Percentiles rank a stretch among this genome's conserved stretches.
Evolutionary conservation across 2,797 vertebrate species (phyloP).

Genomic region (Dipus sagitta): DNA sequence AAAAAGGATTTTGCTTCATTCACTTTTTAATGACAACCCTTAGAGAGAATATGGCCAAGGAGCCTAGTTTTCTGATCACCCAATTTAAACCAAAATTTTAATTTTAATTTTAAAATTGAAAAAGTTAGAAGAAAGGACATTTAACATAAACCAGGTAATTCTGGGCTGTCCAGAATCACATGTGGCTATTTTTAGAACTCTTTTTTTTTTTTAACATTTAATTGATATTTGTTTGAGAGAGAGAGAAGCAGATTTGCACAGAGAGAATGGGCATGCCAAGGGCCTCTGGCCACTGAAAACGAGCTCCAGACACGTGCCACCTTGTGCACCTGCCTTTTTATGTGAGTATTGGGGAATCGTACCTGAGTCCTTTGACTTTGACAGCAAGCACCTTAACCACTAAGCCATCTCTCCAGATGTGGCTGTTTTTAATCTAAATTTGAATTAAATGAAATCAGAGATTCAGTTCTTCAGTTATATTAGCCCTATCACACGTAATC

Average conservation of each 20-base stretch:
- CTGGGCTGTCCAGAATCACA: not conserved
- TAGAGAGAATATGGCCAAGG: conserved; percentile 40
- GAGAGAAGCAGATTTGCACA: no score
- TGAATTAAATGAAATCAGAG: conserved; percentile 30
- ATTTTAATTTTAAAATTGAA: not conserved
- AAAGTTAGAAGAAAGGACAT: conserved; percentile 52
- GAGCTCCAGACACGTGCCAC: no score
- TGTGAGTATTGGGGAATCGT: no score
- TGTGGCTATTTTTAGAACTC: conserved; percentile 12
- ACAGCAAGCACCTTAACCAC: no score
- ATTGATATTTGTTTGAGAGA: no score
- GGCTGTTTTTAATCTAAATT: conserved; percentile 50
- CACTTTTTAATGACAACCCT: not conserved
- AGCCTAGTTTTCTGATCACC: conserved; percentile 54
- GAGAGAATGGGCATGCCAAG: no score
- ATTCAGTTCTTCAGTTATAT: not conserved
- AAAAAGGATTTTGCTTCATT: conserved; percentile 52
- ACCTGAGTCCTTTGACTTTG: no score
- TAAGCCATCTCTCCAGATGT: not conserved
- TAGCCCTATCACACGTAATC: conserved; percentile 2
- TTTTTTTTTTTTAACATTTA: no score
- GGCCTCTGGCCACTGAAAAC: no score
- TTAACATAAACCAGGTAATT: conserved; percentile 16
- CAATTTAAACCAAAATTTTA: conserved; percentile 47
- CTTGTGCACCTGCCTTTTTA: no score